phyloP scores from a whole-genome alignment of 2,888 invertebrate species.

The Chymomyza amoena region DNA sequence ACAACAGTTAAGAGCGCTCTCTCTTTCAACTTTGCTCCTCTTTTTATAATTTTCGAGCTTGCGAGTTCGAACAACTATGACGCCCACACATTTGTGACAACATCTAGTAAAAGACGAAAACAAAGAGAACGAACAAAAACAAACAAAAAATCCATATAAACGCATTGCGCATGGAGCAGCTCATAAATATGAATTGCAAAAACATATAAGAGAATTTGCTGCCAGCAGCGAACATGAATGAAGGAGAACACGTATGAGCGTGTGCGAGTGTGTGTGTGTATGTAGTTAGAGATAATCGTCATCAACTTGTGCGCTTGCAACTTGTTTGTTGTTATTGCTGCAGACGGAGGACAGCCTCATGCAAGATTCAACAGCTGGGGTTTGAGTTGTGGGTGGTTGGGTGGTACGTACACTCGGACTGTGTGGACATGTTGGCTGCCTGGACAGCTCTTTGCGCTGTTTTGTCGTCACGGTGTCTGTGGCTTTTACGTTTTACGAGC shows the following conservation, averaged over 20 bases:
- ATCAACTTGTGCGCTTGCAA: constrained; percentile 40
- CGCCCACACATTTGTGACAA: constrained; percentile 53
- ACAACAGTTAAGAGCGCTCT: not conserved
- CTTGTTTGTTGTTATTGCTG: constrained; percentile 8
- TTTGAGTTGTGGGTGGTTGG: not conserved
- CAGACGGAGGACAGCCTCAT: constrained; percentile 7
- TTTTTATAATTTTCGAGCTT: constrained; percentile 38
- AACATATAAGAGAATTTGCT: constrained; percentile 26
- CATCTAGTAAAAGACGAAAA: constrained; percentile 26
- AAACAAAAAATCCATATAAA: constrained; percentile 9
- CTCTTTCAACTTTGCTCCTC: not conserved
- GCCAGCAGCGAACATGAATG: constrained; percentile 55
- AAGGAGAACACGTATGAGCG: constrained; percentile 54
- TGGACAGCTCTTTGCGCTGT: constrained; percentile 25
- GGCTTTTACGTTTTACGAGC: constrained; percentile 61
- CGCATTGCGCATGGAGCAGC: constrained; percentile 15
- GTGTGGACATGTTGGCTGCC: not conserved
- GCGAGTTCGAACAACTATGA: constrained; percentile 55
- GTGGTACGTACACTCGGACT: too few relatives aligned
- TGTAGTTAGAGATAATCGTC: constrained; percentile 48
- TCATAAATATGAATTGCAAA: constrained; percentile 51
- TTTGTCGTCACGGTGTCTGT: constrained; percentile 67
- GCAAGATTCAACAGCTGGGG: constrained; percentile 29
- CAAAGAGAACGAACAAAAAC: constrained; percentile 26
- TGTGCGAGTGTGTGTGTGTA: constrained; percentile 55